Conservation (phyloP, 2,888 invertebrate genomes). For the Nymphalis polychloros region DNA sequence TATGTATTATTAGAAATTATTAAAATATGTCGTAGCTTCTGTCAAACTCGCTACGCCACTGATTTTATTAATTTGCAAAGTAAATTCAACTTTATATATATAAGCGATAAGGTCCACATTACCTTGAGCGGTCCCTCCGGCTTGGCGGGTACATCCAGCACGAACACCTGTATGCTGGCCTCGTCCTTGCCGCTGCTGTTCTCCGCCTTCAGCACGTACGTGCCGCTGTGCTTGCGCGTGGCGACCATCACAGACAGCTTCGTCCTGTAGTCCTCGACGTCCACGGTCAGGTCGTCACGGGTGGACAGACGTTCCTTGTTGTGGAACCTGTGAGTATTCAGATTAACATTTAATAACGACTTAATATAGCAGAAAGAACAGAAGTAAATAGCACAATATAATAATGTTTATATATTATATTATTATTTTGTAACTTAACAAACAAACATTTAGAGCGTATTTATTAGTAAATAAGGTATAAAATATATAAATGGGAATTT, state of each 20-base stretch:
- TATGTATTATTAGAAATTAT: no score
- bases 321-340: conserved; percentile 80
- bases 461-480: no score
- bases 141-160: conserved; percentile 93
- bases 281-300: conserved; percentile 86
- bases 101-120: background rate
- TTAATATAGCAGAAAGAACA: background rate
- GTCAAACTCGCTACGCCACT: no score
- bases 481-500: no score
- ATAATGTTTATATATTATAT: no score
- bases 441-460: no score
- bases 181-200: conserved; percentile 95
- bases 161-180: conserved; percentile 90
- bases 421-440: no score
- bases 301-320: conserved; percentile 91
- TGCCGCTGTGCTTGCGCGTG: conserved; percentile 90
- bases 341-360: background rate
- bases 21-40: no score
- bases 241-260: conserved; percentile 89
- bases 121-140: conserved; percentile 96
- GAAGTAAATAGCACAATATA: background rate
- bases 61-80: background rate
- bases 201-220: conserved; percentile 92
- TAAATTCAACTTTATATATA: background rate
- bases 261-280: conserved; percentile 91